A percentile compares a stretch with the other conserved stretches of the same genome.
phyloP scores from a whole-genome alignment of 2,888 invertebrate species.

The Acrobasis suavella region DNA sequence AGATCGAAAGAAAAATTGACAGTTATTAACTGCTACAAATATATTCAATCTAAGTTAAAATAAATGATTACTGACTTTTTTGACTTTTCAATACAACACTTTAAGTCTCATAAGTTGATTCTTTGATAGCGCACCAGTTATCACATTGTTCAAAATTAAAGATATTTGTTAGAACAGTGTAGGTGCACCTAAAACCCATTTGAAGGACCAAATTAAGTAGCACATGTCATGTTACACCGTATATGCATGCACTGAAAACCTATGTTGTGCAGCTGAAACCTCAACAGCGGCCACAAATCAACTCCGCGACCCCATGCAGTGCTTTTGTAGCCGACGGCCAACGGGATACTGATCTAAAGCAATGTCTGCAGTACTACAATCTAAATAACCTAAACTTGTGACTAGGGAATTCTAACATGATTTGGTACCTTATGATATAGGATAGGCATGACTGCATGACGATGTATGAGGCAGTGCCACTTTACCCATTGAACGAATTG shows the following conservation, averaged over 20 bases:
- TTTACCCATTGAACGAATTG: too few relatives aligned
- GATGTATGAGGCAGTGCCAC: neutral
- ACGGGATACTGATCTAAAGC: neutral
- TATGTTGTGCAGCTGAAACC: neutral
- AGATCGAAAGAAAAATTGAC: too few relatives aligned
- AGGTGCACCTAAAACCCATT: too few relatives aligned
- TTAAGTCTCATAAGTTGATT: too few relatives aligned
- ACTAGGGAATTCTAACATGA: slow-evolving; percentile 54
- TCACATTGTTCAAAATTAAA: too few relatives aligned
- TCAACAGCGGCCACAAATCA: neutral
- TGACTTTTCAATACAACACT: too few relatives aligned
- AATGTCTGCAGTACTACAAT: slow-evolving; percentile 32
- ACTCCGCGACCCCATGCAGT: slow-evolving; percentile 50
- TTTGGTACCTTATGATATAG: slow-evolving; percentile 35
- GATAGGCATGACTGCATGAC: slow-evolving; percentile 31
- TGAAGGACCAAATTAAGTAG: too few relatives aligned
- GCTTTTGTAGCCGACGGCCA: slow-evolving; percentile 14
- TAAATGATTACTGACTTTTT: too few relatives aligned
- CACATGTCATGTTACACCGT: neutral
- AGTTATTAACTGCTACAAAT: too few relatives aligned
- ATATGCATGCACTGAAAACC: slow-evolving; percentile 14
- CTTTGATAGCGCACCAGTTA: too few relatives aligned
- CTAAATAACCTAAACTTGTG: slow-evolving; percentile 48
- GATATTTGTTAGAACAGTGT: too few relatives aligned
- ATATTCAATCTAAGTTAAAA: too few relatives aligned